Conservation (phyloP, 92 coral and sea anemone species). For the Zoanthus gigantus region DNA sequence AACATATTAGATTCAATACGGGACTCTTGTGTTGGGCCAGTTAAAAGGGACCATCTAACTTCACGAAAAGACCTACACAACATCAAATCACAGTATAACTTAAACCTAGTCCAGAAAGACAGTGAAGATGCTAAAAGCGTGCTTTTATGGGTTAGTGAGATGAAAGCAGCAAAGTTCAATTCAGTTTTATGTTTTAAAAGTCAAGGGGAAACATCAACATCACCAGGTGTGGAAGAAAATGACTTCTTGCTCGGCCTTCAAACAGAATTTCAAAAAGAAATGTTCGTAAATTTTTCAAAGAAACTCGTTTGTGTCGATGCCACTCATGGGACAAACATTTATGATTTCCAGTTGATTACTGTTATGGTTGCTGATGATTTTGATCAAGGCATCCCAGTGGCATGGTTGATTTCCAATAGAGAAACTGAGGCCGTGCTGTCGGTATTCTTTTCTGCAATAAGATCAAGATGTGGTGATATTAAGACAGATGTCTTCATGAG, state of each 20-base stretch:
- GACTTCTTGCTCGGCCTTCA: slow-evolving; percentile 44
- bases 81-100: too few relatives aligned
- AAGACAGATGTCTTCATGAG: too few relatives aligned
- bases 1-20: too few relatives aligned
- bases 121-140: too few relatives aligned
- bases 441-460: neutral
- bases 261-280: slow-evolving; percentile 44
- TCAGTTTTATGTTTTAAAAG: neutral
- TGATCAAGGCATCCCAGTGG: slow-evolving; percentile 37
- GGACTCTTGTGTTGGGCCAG: too few relatives aligned
- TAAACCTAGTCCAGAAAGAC: too few relatives aligned
- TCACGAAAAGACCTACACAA: too few relatives aligned
- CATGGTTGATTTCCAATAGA: neutral
- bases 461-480: too few relatives aligned
- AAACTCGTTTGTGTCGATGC: slow-evolving; percentile 45
- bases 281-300: neutral
- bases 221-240: neutral
- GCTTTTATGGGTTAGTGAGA: neutral
- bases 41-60: too few relatives aligned
- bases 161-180: neutral
- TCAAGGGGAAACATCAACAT: neutral
- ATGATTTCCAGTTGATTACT: slow-evolving; percentile 56
- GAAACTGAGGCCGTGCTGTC: neutral
- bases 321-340: slow-evolving; percentile 39
- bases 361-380: slow-evolving; percentile 49